These are phyloP conservation scores for Trachemys scripta DNA, from an alignment of 2,113 vertebrate species.

Conservation along the genomic window DNA sequence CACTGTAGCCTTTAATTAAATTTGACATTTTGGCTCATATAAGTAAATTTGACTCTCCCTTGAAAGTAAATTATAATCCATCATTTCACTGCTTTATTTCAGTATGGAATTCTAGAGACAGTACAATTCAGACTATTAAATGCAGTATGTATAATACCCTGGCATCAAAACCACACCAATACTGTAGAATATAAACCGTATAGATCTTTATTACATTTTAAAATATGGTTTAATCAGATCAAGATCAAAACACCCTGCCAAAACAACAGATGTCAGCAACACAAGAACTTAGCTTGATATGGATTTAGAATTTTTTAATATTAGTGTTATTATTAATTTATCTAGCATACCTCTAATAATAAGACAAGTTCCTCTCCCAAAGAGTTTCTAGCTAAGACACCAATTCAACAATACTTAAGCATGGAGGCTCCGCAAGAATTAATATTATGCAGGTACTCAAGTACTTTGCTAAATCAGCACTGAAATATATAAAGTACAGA, in stretches of 20 bases:
- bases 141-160: background rate
- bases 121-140: slow-evolving; percentile 26
- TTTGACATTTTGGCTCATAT: slow-evolving; percentile 45
- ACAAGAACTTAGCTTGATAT: fast-evolving
- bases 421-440: background rate
- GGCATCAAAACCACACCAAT: background rate
- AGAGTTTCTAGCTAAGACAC: background rate
- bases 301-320: background rate
- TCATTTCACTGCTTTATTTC: background rate
- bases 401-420: background rate
- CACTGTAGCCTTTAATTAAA: slow-evolving; percentile 64
- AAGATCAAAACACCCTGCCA: background rate
- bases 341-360: background rate
- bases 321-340: background rate
- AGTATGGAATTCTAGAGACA: slow-evolving; percentile 26
- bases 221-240: slow-evolving; percentile 5
- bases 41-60: slow-evolving; percentile 34
- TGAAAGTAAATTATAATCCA: slow-evolving; percentile 42
- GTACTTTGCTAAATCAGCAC: background rate
- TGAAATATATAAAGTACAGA: background rate
- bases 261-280: background rate
- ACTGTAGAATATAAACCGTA: slow-evolving; percentile 11
- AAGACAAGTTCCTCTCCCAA: background rate
- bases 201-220: background rate
- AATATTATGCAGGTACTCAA: background rate